Base-by-base conservation (phyloP, 2,797 vertebrate genomes). In the Arnoldichthys spilopterus region DNA sequence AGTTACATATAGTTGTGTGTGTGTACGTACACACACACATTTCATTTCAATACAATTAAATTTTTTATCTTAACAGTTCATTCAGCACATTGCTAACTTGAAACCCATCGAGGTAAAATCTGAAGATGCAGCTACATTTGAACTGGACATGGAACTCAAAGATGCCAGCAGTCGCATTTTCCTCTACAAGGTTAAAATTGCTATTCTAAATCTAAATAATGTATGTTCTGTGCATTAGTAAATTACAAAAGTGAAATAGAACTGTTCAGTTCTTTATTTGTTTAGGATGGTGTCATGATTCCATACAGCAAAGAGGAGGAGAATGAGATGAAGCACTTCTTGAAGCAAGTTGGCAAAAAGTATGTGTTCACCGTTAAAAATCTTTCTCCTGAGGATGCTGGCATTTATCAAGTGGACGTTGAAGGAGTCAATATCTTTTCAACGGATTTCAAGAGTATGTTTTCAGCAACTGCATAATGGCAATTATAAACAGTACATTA, bases 141-240 rank as follows among this genome's bases (percentile, higher is more conserved):
- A 94, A 78, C 79, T 98, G 87, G 95, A 97, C 82, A 90, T 98
- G 92, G 93, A 96, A 28, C 94, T 98, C 78, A 96, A 95, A 89
- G 92, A 94, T 59, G 87, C 89, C 0, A 77, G 26, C 61, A 97
- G 93, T 92, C 96, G 93, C 37, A 84, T 98, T 49, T 96, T 91
- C 68, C 86, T 98, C 69, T 97, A 95, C 40, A 98, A 98, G 95
- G 97, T 97, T 82, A 92, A 90, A 24, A 54, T 5, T 4, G 2
- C 34, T 79, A n/a, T 6, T 53, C 18, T n/a, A 47, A 11, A 47
- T 47, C 43, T 47, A 47, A 47, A 47, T 40, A 11, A 11, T 47
- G 43, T 13, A 16, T 47, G 53, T 4, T 24, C 53, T 13, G 2
- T 53, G n/a, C n/a, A 61, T 8, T 13, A 68, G 0, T 26, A 43